Base-by-base conservation (phyloP, 1,140 invertebrate genomes). In the Copidosoma floridanum region DNA sequence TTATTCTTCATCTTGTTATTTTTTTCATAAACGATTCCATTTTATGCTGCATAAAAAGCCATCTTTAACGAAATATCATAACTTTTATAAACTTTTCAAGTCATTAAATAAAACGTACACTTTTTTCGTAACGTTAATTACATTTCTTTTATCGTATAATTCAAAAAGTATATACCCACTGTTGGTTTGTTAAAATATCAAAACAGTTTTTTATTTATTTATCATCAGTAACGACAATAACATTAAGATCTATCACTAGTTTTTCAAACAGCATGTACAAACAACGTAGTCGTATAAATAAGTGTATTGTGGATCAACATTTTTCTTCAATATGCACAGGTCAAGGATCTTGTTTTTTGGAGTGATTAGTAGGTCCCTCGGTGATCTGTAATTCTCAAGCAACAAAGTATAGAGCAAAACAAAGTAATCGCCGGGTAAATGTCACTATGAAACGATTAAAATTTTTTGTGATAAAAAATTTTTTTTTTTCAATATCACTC, bases 341-440 rank as follows among this genome's bases (percentile, higher is more conserved):
- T 47, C 46, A 55, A 27, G 55, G 23, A 35, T 16, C 24, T 50
- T 43, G 40, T 0, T 20, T 61, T 48, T 55, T 61, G 44, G 37
- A 55, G 52, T 61, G 37, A 40, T 55, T 40, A 61, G 43, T 52
- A 62, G 60, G 60, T 62, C 60, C 60, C 60, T 50, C 50, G 44
- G 35, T 62, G 12, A 51, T 55, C 52, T 50, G 44, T 14, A 26
- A 23, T 46, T 46, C 20, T 55, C 35, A 27, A 44, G 8, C n/a
- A n/a, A n/a, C n/a, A n/a, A n/a, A n/a, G n/a, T n/a, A n/a, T n/a
- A n/a, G n/a, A n/a, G n/a, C n/a, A n/a, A n/a, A n/a, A n/a, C n/a
- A n/a, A n/a, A n/a, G n/a, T n/a, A n/a, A n/a, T n/a, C n/a, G n/a
- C n/a, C n/a, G n/a, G n/a, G n/a, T n/a, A n/a, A n/a, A n/a, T n/a